phyloP scores from a whole-genome alignment of 2,797 vertebrate species.

The Dallia pectoralis region DNA sequence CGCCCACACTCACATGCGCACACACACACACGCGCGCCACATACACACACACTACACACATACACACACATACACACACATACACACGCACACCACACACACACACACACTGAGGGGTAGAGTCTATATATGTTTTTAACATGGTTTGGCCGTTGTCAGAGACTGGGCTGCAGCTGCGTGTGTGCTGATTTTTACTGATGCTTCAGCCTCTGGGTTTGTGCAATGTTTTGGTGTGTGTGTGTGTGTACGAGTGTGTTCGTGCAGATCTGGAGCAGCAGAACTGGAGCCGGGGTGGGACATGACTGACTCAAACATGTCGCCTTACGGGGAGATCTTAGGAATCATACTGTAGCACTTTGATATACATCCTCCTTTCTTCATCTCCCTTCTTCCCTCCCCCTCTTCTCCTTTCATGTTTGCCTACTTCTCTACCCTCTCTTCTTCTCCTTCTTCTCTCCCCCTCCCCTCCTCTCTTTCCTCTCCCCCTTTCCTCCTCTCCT shows the following conservation, averaged over 20 bases:
- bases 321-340: constrained; percentile 54
- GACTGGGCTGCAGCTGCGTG: constrained; percentile 73
- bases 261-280: constrained; percentile 16
- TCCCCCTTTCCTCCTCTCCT: constrained; percentile 5
- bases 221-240: constrained; percentile 68
- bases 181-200: constrained; percentile 79
- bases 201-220: constrained; percentile 53
- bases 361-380: constrained; percentile 23
- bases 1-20: too few species aligned
- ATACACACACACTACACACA: constrained; percentile 6
- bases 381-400: neutral
- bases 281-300: constrained; percentile 47
- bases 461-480: neutral
- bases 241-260: constrained; percentile 38
- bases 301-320: constrained; percentile 49
- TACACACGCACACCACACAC: constrained; percentile 24
- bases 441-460: neutral
- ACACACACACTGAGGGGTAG: constrained; percentile 17
- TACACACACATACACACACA: constrained; percentile 17
- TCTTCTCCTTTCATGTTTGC: constrained; percentile 30
- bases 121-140: constrained; percentile 24
- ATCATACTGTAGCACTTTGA: constrained; percentile 56
- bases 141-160: constrained; percentile 35
- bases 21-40: constrained; percentile 23
- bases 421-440: constrained; percentile 26